A percentile compares a stretch with the other conserved stretches of the same genome.
Conservation (phyloP, 2,888 invertebrate genomes). For the Chymomyza amoena region DNA sequence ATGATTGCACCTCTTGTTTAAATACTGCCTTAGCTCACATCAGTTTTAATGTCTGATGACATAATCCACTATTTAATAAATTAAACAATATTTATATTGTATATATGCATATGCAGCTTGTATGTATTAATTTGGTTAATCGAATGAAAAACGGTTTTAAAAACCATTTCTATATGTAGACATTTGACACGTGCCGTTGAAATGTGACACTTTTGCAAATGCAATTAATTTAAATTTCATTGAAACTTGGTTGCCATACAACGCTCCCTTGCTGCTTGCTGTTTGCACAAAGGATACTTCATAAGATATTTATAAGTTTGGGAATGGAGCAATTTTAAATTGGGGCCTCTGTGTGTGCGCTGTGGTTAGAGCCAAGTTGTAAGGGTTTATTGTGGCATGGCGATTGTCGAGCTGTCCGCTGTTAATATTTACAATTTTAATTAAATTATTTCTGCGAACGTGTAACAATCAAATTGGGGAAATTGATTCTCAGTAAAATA, state of each 20-base stretch:
- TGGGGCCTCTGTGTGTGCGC: constrained; percentile 6
- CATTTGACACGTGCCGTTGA: constrained; percentile 7
- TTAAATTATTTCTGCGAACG: constrained; percentile 35
- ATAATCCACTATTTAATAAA: constrained; percentile 8
- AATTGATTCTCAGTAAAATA: not conserved
- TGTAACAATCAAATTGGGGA: not conserved
- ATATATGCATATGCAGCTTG: not conserved
- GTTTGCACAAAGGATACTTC: constrained; percentile 17
- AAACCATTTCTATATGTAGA: not conserved
- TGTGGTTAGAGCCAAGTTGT: not conserved
- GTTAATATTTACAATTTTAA: constrained; percentile 42
- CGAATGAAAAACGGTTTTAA: not conserved
- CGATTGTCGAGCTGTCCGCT: constrained; percentile 11
- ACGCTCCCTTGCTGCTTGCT: not conserved
- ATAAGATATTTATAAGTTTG: not conserved
- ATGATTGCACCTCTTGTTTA: too few relatives aligned
- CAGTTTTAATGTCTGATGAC: not conserved
- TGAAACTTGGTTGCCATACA: not conserved
- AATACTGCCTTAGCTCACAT: not conserved
- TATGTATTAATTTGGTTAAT: not conserved
- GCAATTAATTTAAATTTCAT: constrained; percentile 12
- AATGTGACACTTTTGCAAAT: constrained; percentile 13
- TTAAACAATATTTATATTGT: not conserved
- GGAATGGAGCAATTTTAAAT: not conserved
- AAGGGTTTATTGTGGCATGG: constrained; percentile 35